Evolutionary conservation across 2,797 vertebrate genomes (phyloP).

Genomic region (Basileuterus tristriatus): DNA sequence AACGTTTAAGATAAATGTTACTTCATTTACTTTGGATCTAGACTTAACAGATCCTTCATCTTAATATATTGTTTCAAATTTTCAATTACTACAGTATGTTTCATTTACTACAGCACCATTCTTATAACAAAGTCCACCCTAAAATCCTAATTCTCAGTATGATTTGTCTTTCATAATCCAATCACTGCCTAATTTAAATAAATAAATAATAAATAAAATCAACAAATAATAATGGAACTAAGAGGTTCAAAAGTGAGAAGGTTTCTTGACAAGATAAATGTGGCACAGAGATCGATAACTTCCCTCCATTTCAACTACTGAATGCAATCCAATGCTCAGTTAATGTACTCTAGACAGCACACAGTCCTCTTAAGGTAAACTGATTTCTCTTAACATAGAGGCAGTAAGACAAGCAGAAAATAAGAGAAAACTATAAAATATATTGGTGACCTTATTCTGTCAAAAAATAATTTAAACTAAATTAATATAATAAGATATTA

Average conservation of each 20-base stretch:
- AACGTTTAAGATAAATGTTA: neutral
- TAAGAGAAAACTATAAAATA: neutral
- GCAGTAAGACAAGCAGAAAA: neutral
- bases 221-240: neutral
- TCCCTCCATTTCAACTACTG: neutral
- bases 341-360: neutral
- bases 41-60: neutral
- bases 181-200: neutral
- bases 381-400: neutral
- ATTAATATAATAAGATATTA: neutral
- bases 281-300: neutral
- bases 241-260: neutral
- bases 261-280: neutral
- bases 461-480: neutral
- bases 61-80: neutral
- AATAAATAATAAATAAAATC: neutral
- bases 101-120: neutral
- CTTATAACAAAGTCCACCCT: neutral
- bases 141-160: neutral
- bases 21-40: neutral
- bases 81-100: neutral
- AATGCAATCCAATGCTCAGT: neutral
- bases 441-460: neutral
- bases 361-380: neutral
- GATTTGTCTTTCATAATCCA: neutral